Evolutionary conservation across 2,113 vertebrate species (phyloP).

Genomic region (Trachemys scripta): DNA sequence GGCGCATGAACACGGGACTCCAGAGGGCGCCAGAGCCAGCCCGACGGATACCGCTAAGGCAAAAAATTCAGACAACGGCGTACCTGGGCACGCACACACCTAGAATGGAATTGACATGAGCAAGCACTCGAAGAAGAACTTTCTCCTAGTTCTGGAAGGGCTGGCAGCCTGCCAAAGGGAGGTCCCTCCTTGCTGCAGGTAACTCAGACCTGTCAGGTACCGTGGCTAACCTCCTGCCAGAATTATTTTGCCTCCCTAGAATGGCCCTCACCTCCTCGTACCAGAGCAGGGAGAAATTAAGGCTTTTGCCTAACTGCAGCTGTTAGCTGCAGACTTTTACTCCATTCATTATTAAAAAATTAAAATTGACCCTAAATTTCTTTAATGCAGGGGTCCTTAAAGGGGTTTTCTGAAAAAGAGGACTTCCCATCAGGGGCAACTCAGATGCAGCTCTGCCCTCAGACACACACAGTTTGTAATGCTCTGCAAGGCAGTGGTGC

Average conservation of each 20-base stretch:
- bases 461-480: no score
- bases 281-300: conserved; percentile 40
- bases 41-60: no score
- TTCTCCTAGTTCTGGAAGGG: background rate
- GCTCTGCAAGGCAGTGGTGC: no score
- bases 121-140: background rate
- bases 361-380: conserved; percentile 51
- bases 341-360: conserved; percentile 48
- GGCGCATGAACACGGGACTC: no score
- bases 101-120: no score
- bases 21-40: no score
- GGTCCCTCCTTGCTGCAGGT: background rate
- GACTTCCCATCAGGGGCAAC: background rate
- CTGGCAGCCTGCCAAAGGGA: background rate
- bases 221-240: background rate
- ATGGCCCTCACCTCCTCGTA: conserved; percentile 28
- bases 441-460: background rate
- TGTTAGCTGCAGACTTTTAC: conserved; percentile 39
- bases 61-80: no score
- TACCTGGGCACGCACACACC: no score
- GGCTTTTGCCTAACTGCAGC: conserved; percentile 36
- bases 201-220: background rate
- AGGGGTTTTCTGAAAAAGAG: conserved; percentile 11
- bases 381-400: conserved; percentile 2
- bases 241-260: background rate